Conservation (phyloP, 2,888 invertebrate species). For the Diogma glabrata region DNA sequence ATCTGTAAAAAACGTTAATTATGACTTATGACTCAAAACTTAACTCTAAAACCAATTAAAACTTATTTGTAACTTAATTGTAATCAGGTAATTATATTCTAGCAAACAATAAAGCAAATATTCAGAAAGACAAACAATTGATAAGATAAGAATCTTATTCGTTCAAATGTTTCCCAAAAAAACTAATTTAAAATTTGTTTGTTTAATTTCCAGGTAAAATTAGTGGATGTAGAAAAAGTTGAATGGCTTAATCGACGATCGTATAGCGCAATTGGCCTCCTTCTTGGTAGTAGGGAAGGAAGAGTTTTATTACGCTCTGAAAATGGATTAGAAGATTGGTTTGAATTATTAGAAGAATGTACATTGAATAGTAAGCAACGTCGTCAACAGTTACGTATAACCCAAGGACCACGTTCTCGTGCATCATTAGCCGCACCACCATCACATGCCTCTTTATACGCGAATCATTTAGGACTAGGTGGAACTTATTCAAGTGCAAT, state of each 20-base stretch:
- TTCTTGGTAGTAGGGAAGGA: constrained; percentile 39
- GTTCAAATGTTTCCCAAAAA: no score
- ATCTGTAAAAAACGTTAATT: no score
- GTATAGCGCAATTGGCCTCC: constrained; percentile 47
- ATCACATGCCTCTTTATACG: constrained; percentile 33
- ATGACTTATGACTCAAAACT: no score
- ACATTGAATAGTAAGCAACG: constrained; percentile 51
- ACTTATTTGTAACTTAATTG: no score
- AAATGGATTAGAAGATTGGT: constrained; percentile 53
- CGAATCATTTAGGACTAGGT: constrained; percentile 33
- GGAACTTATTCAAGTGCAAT: constrained; percentile 41
- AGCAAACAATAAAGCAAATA: no score
- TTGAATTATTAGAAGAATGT: constrained; percentile 52
- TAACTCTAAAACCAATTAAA: no score
- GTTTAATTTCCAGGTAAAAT: constrained; percentile 41
- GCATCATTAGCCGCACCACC: constrained; percentile 36
- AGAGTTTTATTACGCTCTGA: constrained; percentile 34
- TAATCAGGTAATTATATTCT: no score
- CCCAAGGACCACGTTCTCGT: constrained; percentile 35
- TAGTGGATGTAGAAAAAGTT: constrained; percentile 51
- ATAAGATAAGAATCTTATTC: no score
- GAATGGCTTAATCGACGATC: constrained; percentile 55
- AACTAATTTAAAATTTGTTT: no score
- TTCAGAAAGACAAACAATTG: no score
- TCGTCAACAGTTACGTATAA: constrained; percentile 42